Evolutionary conservation across 2,797 vertebrate genomes (phyloP), one percentile per base, ranked within the genome.

Genomic region (Propithecus deckenii): DNA sequence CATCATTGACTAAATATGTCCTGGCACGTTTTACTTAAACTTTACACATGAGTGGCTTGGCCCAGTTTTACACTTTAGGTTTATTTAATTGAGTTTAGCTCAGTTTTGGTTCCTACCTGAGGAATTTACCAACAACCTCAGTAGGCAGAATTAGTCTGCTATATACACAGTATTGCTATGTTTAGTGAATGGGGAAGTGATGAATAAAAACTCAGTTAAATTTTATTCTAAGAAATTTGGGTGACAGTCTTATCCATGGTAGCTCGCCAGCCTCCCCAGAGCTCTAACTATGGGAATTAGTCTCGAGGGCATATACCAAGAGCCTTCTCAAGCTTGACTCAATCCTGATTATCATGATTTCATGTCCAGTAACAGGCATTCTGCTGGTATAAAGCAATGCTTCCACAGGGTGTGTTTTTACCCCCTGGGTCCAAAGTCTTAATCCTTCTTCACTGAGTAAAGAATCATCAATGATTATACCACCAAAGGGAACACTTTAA

Each of bases 271-370:
- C 38, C 63, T 89, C 15, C 75, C 20, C 35, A 69, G 79, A 91
- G 22, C 32, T 59, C 22, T 48, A 38, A 2, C 20, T 32, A 13
- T 91, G 72, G 75, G 57, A 83, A 93, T 46, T 55, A 71, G 46
- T 72, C 90, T 95, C 0, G 0, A 59, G 65, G 83, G 74, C 59
- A 88, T 11, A 10, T 59, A 30, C 63, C 6, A 4, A 55, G 38
- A 38, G 32, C 6, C 38, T 91, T 89, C 57, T 72, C 61, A 79
- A 69, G 43, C 32, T 28, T 97, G 92, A 98, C 91, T 98, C 97
- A 96, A 13, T 32, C 65, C 76, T 67, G 23, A 78, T 61, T 23
- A 38, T 18, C 50, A 38, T 89, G 89, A 93, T n/a, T 92, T 94
- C 92, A 81, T 63, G 63, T 89, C 76, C 74, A 85, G 85, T 59